A percentile compares a stretch with the other conserved stretches of the same genome.
Evolutionary conservation across 2,888 invertebrate genomes (phyloP).

Genomic region (Parochlus steinenii): DNA sequence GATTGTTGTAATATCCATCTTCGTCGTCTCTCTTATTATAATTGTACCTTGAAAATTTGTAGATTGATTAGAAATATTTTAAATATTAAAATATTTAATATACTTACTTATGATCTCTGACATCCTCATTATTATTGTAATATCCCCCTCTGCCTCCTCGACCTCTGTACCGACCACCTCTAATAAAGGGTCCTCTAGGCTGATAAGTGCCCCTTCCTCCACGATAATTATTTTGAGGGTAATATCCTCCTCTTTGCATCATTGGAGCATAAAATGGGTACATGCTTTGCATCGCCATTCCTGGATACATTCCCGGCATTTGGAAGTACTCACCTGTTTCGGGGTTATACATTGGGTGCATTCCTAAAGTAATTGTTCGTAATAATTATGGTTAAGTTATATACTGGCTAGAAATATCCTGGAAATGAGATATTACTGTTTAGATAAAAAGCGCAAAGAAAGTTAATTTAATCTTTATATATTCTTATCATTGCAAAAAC

Average conservation of each 20-base stretch:
- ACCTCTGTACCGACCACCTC: conserved; percentile 32
- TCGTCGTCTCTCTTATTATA: background rate
- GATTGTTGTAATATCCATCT: conserved; percentile 21
- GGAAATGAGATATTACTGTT: too few species aligned
- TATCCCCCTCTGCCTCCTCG: conserved; percentile 31
- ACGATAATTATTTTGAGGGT: conserved; percentile 23
- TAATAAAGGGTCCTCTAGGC: too few species aligned
- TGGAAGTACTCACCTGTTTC: conserved; percentile 24
- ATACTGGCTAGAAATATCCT: too few species aligned
- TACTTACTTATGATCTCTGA: conserved; percentile 1
- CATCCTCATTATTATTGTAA: conserved; percentile 27
- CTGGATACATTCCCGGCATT: conserved; percentile 24
- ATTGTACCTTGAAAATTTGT: background rate
- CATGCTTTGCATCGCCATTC: too few species aligned
- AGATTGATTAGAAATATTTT: background rate
- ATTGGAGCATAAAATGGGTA: conserved; percentile 21
- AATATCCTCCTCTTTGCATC: conserved; percentile 20
- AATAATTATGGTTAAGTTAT: too few species aligned
- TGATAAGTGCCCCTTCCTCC: conserved; percentile 14
- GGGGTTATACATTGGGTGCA: conserved; percentile 14
- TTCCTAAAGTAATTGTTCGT: too few species aligned
- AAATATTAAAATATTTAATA: conserved; percentile 13
- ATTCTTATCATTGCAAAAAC: too few species aligned
- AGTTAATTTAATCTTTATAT: too few species aligned
- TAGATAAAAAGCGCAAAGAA: too few species aligned